Evolutionary conservation across 2,888 invertebrate genomes (phyloP).

Genomic region (Stegophylla sp.): DNA sequence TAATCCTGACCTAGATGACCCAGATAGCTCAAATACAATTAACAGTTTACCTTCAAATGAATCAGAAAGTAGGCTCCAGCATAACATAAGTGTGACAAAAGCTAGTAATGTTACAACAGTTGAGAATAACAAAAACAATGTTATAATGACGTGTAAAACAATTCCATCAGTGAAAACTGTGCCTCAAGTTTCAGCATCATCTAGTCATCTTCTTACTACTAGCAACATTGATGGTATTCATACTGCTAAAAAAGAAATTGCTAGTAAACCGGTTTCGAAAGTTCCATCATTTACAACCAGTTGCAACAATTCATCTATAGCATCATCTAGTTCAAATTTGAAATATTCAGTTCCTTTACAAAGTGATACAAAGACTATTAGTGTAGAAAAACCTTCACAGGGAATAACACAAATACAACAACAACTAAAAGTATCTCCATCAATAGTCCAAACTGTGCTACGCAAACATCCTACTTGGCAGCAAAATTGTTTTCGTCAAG

Average conservation of each 20-base stretch:
- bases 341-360: slow-evolving; percentile 39
- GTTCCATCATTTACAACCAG: slow-evolving; percentile 27
- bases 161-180: slow-evolving; percentile 34
- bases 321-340: slow-evolving; percentile 46
- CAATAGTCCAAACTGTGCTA: slow-evolving; percentile 43
- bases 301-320: slow-evolving; percentile 26
- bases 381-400: slow-evolving; percentile 7
- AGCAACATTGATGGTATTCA: slow-evolving; percentile 29
- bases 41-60: slow-evolving; percentile 4
- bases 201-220: slow-evolving; percentile 13
- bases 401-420: slow-evolving; percentile 31
- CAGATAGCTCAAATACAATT: slow-evolving; percentile 1
- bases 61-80: slow-evolving; percentile 19
- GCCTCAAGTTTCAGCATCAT: slow-evolving; percentile 3
- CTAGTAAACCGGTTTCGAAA: slow-evolving; percentile 22
- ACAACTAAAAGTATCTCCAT: slow-evolving; percentile 44
- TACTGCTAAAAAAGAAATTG: slow-evolving; percentile 21
- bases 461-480: slow-evolving; percentile 48
- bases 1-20: slow-evolving; percentile 31
- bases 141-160: slow-evolving; percentile 49
- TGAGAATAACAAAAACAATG: slow-evolving; percentile 48
- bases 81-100: neutral
- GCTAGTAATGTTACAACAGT: slow-evolving; percentile 6
- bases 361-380: slow-evolving; percentile 34
- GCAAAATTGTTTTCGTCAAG: slow-evolving; percentile 43